phyloP scores from a whole-genome alignment of 2,797 vertebrate species.

The Simalia tracyae region DNA sequence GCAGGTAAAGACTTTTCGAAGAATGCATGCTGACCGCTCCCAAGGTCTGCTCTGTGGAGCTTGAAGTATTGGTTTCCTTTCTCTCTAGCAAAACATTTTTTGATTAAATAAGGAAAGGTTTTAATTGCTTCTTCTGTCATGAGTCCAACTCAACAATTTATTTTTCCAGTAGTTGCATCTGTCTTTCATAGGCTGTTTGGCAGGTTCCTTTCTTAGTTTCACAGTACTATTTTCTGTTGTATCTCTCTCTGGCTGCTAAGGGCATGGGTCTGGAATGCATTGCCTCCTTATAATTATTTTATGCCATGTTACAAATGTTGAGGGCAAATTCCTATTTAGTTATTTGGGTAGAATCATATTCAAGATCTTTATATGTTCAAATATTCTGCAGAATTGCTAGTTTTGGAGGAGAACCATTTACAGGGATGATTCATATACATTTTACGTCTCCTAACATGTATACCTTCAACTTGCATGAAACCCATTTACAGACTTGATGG shows the following conservation, averaged over 20 bases:
- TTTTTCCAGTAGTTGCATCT: conserved; percentile 62
- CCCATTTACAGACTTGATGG: background rate
- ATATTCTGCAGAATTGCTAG: background rate
- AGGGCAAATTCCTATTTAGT: conserved; percentile 29
- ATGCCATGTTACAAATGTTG: conserved; percentile 43
- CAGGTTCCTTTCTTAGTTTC: conserved; percentile 25
- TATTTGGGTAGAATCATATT: conserved; percentile 45
- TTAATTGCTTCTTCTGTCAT: conserved; percentile 66
- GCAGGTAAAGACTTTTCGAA: conserved; percentile 36
- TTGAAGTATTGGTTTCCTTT: conserved; percentile 53
- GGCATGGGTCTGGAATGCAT: conserved; percentile 17
- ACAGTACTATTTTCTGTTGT: conserved; percentile 49
- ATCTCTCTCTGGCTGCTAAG: background rate
- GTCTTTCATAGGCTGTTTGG: conserved; percentile 52
- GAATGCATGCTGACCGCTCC: conserved; percentile 22
- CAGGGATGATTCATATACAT: background rate
- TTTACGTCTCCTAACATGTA: background rate
- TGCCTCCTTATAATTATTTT: conserved; percentile 44
- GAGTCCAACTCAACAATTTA: conserved; percentile 49
- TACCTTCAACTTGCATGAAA: background rate
- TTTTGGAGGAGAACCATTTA: conserved; percentile 14
- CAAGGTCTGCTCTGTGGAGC: conserved; percentile 33
- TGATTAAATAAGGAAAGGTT: conserved; percentile 50
- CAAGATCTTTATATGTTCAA: conserved; percentile 33
- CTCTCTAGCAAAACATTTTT: conserved; percentile 48